Percentiles rank a stretch among this genome's conserved stretches.
These are phyloP conservation scores for Chelidonichthys spinosus DNA, from an alignment of 2,797 vertebrate genomes.

Conservation along the genomic window DNA sequence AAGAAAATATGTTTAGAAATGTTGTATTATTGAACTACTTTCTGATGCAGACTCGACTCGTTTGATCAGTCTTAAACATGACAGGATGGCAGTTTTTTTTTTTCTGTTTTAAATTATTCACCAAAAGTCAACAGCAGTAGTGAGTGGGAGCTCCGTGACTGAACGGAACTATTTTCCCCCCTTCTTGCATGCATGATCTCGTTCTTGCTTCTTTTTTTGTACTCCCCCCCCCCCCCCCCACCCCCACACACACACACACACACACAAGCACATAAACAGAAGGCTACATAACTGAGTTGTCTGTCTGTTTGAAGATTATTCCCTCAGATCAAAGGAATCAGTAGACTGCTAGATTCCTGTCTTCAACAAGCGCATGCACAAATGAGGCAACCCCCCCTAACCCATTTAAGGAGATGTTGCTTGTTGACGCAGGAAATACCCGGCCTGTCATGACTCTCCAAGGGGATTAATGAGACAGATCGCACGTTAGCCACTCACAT, in stretches of 20 bases:
- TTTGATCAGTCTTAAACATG: conserved; percentile 69
- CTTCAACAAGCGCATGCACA: conserved; percentile 69
- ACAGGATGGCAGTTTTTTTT: conserved; percentile 54
- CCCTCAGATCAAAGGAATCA: conserved; percentile 77
- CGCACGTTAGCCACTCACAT: conserved; percentile 60
- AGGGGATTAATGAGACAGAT: conserved; percentile 68
- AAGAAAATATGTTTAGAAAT: conserved; percentile 49
- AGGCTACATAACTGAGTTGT: conserved; percentile 71
- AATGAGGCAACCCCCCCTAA: conserved; percentile 68
- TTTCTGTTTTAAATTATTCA: conserved; percentile 69
- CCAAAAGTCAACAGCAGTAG: conserved; percentile 65
- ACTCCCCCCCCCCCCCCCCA: conserved; percentile 35
- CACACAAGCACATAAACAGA: conserved; percentile 54
- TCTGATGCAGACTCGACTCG: conserved; percentile 51
- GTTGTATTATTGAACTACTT: conserved; percentile 58
- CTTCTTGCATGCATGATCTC: conserved; percentile 39
- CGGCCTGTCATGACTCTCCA: conserved; percentile 64
- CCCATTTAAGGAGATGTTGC: conserved; percentile 73
- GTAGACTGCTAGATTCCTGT: conserved; percentile 72
- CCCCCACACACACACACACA: conserved; percentile 20
- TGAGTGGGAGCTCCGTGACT: conserved; percentile 59
- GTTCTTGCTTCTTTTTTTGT: conserved; percentile 37
- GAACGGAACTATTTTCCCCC: conserved; percentile 40
- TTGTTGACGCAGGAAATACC: conserved; percentile 74
- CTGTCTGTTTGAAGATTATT: conserved; percentile 79